Base-by-base conservation (phyloP, 2,113 vertebrate species). In the Fukomys damarensis region DNA sequence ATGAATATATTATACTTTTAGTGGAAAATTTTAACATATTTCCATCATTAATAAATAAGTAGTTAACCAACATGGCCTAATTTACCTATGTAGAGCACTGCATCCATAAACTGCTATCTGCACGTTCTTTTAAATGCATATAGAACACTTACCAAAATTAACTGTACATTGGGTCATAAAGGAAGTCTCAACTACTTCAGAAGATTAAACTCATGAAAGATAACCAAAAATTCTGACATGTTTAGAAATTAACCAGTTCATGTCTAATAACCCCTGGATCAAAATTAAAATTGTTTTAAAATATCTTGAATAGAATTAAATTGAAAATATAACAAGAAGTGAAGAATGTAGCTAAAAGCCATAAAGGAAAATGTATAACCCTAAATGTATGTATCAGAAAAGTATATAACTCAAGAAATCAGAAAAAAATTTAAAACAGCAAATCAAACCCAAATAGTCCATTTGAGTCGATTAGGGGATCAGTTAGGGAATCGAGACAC, bases 211-310 rank as follows among this genome's bases (percentile, higher is more conserved):
- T 94, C 38, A 85, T 38, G 94, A 84, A 94, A 72, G 52, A 74
- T 68, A 59, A 74, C 41, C 91, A 93, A 66, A 94, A 93, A 43
- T 84, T 59, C 28, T 4, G 38, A 94, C 30, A 84, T 56, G 19
- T 87, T 93, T 87, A 93, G 49, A 96, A 91, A 88, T 79, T 79
- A 94, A 86, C 19, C n/a, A 93, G n/a, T 79, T 74, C 49, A 58
- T 76, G 19, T 72, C 30, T 86, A 88, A 86, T 94, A 81, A 77
- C 43, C 65, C 72, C 74, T 54, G 14, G 16, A 13, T 92, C 76
- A 76, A 95, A 82, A 43, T 83, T 86, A 81, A 89, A 95, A 95
- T 86, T 83, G 9, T 63, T 58, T 56, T 65, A 13, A 88, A 93
- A 86, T 85, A 76, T 41, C 49, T 90, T 76, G 30, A 95, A 70